Percentiles rank a stretch among this genome's conserved stretches.
Conservation (phyloP, 2,113 vertebrate species). For the Ochotona curzoniae region DNA sequence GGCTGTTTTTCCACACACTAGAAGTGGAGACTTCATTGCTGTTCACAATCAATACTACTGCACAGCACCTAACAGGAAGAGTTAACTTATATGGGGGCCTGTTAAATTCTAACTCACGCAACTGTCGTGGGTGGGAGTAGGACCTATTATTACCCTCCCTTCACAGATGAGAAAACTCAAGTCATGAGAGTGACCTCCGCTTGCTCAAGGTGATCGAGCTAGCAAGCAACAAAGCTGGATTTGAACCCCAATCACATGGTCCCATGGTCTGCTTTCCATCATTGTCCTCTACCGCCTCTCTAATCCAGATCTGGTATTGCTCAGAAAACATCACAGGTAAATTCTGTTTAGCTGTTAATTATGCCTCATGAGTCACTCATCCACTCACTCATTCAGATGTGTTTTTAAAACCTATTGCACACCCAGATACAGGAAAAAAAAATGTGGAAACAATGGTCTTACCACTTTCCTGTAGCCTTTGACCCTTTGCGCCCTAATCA, state of each 20-base stretch:
- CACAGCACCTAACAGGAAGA: background rate
- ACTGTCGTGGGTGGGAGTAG: background rate
- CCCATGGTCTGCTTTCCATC: background rate
- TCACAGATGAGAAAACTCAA: background rate
- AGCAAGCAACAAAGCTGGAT: background rate
- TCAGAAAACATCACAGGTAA: background rate
- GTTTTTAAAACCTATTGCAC: background rate
- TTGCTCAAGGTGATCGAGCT: background rate
- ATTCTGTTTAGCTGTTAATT: constrained; percentile 24
- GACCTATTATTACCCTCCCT: background rate
- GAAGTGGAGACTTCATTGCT: background rate
- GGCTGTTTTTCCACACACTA: background rate
- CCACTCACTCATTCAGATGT: background rate
- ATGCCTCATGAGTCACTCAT: background rate
- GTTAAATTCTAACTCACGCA: background rate
- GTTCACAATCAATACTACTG: background rate
- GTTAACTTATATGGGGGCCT: background rate
- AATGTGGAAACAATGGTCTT: too few relatives aligned
- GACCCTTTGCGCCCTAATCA: too few relatives aligned
- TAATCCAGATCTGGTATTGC: background rate
- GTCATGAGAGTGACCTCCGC: background rate
- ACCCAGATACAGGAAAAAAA: background rate
- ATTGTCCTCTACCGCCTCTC: background rate
- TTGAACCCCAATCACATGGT: background rate
- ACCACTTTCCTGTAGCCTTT: too few relatives aligned